Evolutionary conservation across 2,888 invertebrate species (phyloP).

Genomic region (Agriotes lineatus): DNA sequence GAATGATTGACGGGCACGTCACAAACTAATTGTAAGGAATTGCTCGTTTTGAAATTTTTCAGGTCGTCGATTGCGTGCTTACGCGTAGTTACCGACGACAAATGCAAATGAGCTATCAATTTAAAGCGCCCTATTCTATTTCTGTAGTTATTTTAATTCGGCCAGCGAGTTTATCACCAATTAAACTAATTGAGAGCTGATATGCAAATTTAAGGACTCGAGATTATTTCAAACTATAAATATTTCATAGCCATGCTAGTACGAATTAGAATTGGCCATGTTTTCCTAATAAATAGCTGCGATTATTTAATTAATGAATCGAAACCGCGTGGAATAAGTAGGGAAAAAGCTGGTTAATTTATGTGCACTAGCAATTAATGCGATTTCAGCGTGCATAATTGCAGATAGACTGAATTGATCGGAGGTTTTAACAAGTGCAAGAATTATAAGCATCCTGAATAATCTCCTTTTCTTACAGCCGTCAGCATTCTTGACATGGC

Average conservation of each 20-base stretch:
- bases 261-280: background rate
- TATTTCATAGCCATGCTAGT: conserved; percentile 1
- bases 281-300: background rate
- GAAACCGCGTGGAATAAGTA: background rate
- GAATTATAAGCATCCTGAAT: conserved; percentile 1
- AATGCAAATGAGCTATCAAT: conserved; percentile 8
- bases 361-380: background rate
- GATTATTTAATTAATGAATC: conserved; percentile 4
- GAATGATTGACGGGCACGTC: background rate
- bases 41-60: too few species aligned
- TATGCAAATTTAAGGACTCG: conserved; percentile 32
- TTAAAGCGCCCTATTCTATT: conserved; percentile 1
- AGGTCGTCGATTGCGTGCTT: background rate
- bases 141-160: conserved; percentile 16
- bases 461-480: background rate
- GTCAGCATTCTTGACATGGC: conserved; percentile 2
- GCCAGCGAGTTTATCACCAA: conserved; percentile 19
- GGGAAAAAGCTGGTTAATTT: background rate
- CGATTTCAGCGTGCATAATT: background rate
- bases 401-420: background rate
- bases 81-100: background rate
- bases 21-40: too few species aligned
- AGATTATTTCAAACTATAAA: too few species aligned
- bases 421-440: background rate
- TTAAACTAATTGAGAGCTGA: conserved; percentile 40